Evolutionary conservation across 2,797 vertebrate genomes (phyloP), one percentile per base, ranked within the genome.

Genomic region (Erithacus rubecula): DNA sequence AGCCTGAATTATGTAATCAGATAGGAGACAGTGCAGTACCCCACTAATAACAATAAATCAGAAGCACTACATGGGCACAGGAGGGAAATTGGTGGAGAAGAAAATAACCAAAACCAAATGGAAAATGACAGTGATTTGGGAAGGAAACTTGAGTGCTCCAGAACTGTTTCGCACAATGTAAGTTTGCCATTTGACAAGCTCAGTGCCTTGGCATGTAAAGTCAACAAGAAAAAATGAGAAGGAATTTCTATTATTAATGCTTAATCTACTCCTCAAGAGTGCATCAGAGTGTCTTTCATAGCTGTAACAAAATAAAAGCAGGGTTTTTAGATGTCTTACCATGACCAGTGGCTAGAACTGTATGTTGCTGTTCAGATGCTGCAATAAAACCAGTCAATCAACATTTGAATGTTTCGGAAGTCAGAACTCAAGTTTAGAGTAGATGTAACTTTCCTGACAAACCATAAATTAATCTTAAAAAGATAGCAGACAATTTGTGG

Each of bases 11-110:
- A 37, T 39, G 26, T 32, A 81, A n/a, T 27, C 24, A 32, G 18
- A 37, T 20, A 39, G 21, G 32, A 89, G 39, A 46, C 52, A 77
- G 34, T 62, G 26, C 20, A 83, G 12, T 29, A 67, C 15, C 11
- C 22, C n/a, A 30, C 21, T 69, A 53, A 21, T 30, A 80, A 23
- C 24, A 77, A 53, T 32, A 88, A 88, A 41, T 53, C 49, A 41
- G 36, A 77, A 1, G 2, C 18, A 34, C 2, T 81, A 7, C 2
- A 1, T 19, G 4, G 29, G 14, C 4, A 58, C 2, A 10, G 24
- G 11, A 86, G 41, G 14, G 20, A 75, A 88, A 65, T 12, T 34
- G 16, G 24, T 64, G 34, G 49, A 72, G 27, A 79, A 71, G 23
- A 26, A 89, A 78, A 75, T 68, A 84, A 79, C 34, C 21, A 72